Conservation (phyloP, 1,140 invertebrate genomes). For the Temnothorax longispinosus region DNA sequence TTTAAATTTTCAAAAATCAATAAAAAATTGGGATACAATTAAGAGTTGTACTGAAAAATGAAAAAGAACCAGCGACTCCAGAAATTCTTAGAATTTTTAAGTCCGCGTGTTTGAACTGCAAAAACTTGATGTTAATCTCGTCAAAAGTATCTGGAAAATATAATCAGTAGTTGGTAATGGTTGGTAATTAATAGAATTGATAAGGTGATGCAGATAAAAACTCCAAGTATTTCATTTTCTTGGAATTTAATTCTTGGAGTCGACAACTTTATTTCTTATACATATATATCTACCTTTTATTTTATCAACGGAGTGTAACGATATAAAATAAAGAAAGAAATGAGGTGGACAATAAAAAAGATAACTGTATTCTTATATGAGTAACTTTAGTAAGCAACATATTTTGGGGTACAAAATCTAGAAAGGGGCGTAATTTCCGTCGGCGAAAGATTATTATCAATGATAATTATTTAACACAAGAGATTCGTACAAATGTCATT, state of each 20-base stretch:
- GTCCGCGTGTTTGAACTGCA: background rate
- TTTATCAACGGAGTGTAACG: background rate
- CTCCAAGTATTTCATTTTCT: too few relatives aligned
- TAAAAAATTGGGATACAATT: background rate
- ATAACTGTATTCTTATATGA: background rate
- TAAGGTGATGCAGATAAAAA: background rate
- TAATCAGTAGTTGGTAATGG: background rate
- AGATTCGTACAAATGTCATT: background rate
- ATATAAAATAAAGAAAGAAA: background rate
- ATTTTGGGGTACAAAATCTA: background rate
- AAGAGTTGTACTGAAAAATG: background rate
- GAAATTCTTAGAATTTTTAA: background rate
- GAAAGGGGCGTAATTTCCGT: background rate
- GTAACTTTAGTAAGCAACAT: background rate
- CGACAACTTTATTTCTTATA: background rate
- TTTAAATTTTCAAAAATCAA: background rate
- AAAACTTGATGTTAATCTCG: background rate
- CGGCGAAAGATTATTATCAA: background rate
- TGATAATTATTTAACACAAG: background rate
- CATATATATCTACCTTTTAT: background rate
- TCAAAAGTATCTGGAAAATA: background rate
- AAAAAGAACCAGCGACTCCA: background rate
- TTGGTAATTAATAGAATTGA: background rate
- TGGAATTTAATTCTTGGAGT: background rate
- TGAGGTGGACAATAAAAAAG: background rate